Evolutionary conservation across 2,113 vertebrate species (phyloP).

Genomic region (Polyodon spathula): DNA sequence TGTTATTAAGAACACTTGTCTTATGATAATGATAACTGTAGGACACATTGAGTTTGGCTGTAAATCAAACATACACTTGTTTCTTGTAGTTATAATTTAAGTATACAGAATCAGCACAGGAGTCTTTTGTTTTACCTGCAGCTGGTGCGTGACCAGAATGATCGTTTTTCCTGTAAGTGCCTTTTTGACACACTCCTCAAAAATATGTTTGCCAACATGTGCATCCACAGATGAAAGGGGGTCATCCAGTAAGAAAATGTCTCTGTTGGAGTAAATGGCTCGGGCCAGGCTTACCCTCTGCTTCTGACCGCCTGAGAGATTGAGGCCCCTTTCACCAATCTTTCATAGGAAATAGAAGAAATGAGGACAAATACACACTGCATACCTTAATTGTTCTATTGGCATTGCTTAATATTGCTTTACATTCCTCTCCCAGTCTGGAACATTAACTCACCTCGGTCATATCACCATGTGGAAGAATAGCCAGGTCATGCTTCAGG

Average conservation of each 20-base stretch:
- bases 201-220: slow-evolving; percentile 61
- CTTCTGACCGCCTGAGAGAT: slow-evolving; percentile 66
- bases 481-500: slow-evolving; percentile 52
- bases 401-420: background rate
- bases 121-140: slow-evolving; percentile 48
- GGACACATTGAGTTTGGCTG: too few species aligned
- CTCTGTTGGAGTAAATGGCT: slow-evolving; percentile 56
- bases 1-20: too few species aligned
- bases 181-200: slow-evolving; percentile 63
- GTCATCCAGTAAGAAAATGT: slow-evolving; percentile 64
- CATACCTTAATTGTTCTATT: background rate
- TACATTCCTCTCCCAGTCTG: too few species aligned
- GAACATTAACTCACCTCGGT: slow-evolving; percentile 71
- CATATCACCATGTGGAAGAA: slow-evolving; percentile 54
- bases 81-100: too few species aligned
- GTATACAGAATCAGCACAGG: too few species aligned
- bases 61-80: too few species aligned
- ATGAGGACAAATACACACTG: background rate
- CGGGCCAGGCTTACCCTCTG: slow-evolving; percentile 64
- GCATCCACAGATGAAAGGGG: slow-evolving; percentile 63
- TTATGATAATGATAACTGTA: too few species aligned
- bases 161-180: slow-evolving; percentile 54
- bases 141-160: slow-evolving; percentile 59
- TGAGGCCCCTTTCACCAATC: slow-evolving; percentile 61
- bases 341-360: slow-evolving; percentile 25